phyloP scores from a whole-genome alignment of 2,797 vertebrate genomes.

The Chrysocyon brachyurus region DNA sequence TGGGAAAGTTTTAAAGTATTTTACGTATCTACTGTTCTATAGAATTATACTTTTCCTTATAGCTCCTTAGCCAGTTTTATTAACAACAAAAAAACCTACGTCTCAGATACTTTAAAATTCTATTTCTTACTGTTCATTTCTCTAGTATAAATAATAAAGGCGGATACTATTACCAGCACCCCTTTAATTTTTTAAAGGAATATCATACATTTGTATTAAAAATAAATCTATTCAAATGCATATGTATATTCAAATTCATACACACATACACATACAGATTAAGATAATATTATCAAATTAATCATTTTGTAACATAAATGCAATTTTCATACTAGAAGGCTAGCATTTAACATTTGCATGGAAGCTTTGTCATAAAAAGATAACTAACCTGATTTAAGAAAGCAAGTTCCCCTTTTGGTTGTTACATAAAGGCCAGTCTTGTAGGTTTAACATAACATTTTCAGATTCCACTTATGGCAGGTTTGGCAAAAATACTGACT shows the following conservation, averaged over 20 bases:
- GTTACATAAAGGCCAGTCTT: background rate
- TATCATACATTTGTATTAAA: background rate
- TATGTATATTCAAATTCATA: background rate
- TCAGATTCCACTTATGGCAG: constrained; percentile 5
- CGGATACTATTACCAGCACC: background rate
- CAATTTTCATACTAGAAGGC: background rate
- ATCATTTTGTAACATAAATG: background rate
- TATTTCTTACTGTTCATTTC: background rate
- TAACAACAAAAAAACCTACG: background rate
- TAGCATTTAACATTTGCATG: background rate
- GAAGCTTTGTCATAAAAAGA: background rate
- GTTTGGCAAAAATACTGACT: constrained; percentile 6
- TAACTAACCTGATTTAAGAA: background rate
- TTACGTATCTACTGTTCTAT: background rate
- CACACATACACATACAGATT: background rate
- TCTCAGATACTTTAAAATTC: constrained; percentile 8
- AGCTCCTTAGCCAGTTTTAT: background rate
- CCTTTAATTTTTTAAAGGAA: background rate
- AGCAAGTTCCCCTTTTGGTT: background rate
- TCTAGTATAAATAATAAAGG: background rate
- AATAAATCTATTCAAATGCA: background rate
- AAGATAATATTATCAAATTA: constrained; percentile 8
- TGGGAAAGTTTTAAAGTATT: background rate
- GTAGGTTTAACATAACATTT: background rate
- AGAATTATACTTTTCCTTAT: background rate